Conservation (phyloP, 2,797 vertebrate genomes). For the Xenentodon cancila region DNA sequence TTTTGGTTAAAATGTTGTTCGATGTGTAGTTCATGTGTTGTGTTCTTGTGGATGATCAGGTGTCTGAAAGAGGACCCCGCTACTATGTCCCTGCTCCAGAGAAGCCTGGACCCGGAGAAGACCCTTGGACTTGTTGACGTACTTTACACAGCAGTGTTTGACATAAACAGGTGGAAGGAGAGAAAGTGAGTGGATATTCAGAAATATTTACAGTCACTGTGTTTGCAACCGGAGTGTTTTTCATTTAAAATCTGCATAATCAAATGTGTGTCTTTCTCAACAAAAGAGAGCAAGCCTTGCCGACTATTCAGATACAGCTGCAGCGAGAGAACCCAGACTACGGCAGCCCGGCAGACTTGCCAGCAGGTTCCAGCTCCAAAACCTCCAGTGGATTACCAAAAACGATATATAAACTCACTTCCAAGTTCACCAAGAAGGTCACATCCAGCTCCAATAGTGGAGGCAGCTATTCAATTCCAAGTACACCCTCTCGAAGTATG, state of each 20-base stretch:
- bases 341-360: constrained; percentile 86
- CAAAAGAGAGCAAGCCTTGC: constrained; percentile 92
- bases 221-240: not conserved
- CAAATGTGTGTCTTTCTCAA: constrained; percentile 8
- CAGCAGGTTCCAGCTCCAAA: constrained; percentile 89
- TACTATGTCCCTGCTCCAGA: constrained; percentile 97
- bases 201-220: not conserved
- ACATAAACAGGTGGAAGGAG: constrained; percentile 94
- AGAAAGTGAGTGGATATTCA: constrained; percentile 85
- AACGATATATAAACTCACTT: constrained; percentile 97
- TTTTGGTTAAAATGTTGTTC: constrained; percentile 16
- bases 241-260: not conserved
- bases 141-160: constrained; percentile 95
- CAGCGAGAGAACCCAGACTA: constrained; percentile 93
- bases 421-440: constrained; percentile 96
- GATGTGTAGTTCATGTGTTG: constrained; percentile 14
- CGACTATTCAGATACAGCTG: constrained; percentile 96
- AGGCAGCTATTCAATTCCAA: constrained; percentile 93
- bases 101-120: constrained; percentile 97
- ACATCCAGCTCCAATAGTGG: constrained; percentile 87
- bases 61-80: constrained; percentile 99
- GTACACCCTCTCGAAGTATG: constrained; percentile 91
- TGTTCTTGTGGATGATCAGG: constrained; percentile 75
- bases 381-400: constrained; percentile 93
- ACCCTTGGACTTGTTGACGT: constrained; percentile 95